Conservation (phyloP, 2,888 invertebrate species). For the Brachypalpus laphriformis region DNA sequence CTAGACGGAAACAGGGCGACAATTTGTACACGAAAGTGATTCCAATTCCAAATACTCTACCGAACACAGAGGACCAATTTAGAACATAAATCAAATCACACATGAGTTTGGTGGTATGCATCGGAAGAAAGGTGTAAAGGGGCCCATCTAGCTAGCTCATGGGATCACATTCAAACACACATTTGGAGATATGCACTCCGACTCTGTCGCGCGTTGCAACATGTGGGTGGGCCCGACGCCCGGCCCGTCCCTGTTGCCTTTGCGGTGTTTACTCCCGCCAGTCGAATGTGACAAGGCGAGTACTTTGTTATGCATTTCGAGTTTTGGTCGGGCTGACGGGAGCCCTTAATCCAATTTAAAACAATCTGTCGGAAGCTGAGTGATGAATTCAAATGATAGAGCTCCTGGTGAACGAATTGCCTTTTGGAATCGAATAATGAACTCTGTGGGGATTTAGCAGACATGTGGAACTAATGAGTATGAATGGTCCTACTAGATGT, state of each 20-base stretch:
- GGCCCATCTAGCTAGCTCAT: constrained; percentile 28
- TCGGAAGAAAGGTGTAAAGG: constrained; percentile 42
- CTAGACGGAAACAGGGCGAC: constrained; percentile 53
- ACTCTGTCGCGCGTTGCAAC: constrained; percentile 41
- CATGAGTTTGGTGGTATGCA: constrained; percentile 32
- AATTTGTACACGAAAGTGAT: constrained; percentile 67
- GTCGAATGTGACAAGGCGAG: constrained; percentile 43
- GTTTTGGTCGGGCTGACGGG: constrained; percentile 36
- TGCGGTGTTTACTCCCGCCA: constrained; percentile 37
- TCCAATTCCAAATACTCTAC: constrained; percentile 40
- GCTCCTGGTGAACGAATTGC: constrained; percentile 2
- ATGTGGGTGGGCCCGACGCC: constrained; percentile 66
- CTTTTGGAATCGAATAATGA: background rate
- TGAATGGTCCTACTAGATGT: background rate
- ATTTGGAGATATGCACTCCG: constrained; percentile 56
- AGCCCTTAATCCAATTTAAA: constrained; percentile 69
- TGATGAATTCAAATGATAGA: constrained; percentile 59
- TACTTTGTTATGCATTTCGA: constrained; percentile 59
- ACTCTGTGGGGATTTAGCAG: background rate
- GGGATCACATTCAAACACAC: constrained; percentile 34
- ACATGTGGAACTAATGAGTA: background rate
- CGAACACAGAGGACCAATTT: constrained; percentile 58
- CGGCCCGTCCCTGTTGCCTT: background rate
- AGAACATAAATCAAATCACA: constrained; percentile 65
- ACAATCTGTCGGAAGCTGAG: constrained; percentile 65